phyloP scores from a whole-genome alignment of 2,797 vertebrate species.

The Rhyacichthys aspro region DNA sequence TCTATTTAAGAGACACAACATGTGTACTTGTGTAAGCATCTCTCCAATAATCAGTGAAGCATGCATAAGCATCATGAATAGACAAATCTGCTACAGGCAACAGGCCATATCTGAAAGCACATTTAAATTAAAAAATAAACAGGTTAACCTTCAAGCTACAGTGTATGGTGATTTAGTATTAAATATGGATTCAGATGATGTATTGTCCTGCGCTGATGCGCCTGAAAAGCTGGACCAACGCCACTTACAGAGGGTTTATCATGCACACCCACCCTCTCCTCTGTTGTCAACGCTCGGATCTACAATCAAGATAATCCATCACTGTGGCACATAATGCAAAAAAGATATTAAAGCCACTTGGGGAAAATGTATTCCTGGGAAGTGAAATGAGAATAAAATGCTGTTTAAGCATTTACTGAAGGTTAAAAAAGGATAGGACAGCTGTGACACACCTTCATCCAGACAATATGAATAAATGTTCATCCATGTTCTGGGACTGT shows the following conservation, averaged over 20 bases:
- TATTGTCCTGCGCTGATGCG: conserved; percentile 66
- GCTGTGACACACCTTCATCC: conserved; percentile 37
- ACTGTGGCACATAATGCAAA: conserved; percentile 76
- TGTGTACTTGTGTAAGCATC: conserved; percentile 4
- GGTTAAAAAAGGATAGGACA: conserved; percentile 63
- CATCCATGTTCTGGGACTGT: conserved; percentile 20
- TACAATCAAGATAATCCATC: conserved; percentile 81
- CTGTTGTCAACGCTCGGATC: conserved; percentile 71
- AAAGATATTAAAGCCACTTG: conserved; percentile 75
- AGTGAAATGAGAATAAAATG: conserved; percentile 71
- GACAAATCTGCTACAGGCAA: conserved; percentile 41
- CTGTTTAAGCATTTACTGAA: conserved; percentile 75
- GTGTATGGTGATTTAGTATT: conserved; percentile 72
- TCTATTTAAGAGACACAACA: conserved; percentile 19
- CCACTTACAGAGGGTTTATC: conserved; percentile 51
- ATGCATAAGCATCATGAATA: conserved; percentile 36
- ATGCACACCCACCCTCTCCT: conserved; percentile 17
- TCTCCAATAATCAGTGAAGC: conserved; percentile 43
- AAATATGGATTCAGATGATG: conserved; percentile 78
- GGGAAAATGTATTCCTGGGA: conserved; percentile 69
- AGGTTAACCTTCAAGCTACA: conserved; percentile 77
- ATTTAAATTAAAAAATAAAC: conserved; percentile 68
- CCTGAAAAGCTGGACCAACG: conserved; percentile 63
- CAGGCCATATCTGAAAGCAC: conserved; percentile 12
- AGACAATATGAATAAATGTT: conserved; percentile 38